Evolutionary conservation across 2,888 invertebrate species (phyloP).

Genomic region (Ormyrus pomaceus): DNA sequence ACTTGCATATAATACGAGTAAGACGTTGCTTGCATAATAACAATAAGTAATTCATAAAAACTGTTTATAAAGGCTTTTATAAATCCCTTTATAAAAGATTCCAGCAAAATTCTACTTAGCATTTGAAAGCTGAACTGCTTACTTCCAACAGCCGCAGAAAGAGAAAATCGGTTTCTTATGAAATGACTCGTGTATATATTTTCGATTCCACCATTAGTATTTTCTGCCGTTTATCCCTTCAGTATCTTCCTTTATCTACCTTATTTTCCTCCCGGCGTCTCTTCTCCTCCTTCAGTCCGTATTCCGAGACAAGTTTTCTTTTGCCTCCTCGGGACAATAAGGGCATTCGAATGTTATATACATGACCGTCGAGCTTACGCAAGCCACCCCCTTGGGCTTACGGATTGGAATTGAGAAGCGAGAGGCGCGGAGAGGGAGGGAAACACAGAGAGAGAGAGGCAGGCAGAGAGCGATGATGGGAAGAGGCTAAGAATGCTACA

Average conservation of each 20-base stretch:
- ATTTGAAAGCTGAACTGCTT: no score
- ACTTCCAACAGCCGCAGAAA: not conserved
- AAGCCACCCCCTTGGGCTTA: constrained; percentile 30
- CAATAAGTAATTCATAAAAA: no score
- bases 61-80: no score
- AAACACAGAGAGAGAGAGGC: not conserved
- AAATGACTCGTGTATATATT: not conserved
- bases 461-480: not conserved
- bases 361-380: constrained; percentile 27
- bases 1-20: no score
- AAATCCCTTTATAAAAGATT: not conserved
- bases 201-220: not conserved
- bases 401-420: constrained; percentile 29
- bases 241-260: not conserved
- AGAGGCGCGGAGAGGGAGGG: not conserved
- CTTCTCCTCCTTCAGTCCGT: not conserved
- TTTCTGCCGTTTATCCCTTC: constrained; percentile 9
- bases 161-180: not conserved
- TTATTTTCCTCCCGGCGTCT: no score
- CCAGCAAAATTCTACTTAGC: not conserved
- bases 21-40: no score
- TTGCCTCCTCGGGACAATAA: constrained; percentile 22
- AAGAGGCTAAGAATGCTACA: constrained; percentile 24
- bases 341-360: constrained; percentile 36
- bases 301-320: constrained; percentile 10